Conservation (phyloP, 2,797 vertebrate genomes). For the Novumbra hubbsi region DNA sequence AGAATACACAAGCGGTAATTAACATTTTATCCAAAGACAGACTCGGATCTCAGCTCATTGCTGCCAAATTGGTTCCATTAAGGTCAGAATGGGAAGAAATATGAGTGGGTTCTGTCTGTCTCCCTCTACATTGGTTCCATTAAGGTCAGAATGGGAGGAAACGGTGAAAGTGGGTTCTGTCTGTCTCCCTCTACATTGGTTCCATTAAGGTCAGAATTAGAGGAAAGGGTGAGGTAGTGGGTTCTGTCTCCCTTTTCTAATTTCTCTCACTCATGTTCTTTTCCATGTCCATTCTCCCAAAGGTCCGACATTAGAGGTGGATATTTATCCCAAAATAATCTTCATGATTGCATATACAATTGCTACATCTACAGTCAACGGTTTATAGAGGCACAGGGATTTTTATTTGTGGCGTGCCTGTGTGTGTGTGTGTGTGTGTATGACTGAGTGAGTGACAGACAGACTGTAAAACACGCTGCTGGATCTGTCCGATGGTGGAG, state of each 20-base stretch:
- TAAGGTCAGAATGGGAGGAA: too few species aligned
- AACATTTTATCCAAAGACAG: constrained; percentile 52
- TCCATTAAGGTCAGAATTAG: constrained; percentile 48
- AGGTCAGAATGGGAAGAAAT: constrained; percentile 22
- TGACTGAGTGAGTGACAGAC: constrained; percentile 24
- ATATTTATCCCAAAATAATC: constrained; percentile 50
- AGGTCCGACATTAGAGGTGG: constrained; percentile 30
- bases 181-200: too few species aligned
- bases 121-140: too few species aligned
- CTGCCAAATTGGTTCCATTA: constrained; percentile 65
- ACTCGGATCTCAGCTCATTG: constrained; percentile 60
- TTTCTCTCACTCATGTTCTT: not conserved
- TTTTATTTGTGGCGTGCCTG: not conserved
- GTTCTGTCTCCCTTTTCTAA: not conserved
- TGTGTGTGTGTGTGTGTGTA: constrained; percentile 21
- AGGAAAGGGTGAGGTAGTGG: constrained; percentile 10
- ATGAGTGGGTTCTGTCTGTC: too few species aligned
- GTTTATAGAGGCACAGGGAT: constrained; percentile 1
- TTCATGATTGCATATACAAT: constrained; percentile 42
- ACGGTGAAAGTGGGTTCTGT: too few species aligned
- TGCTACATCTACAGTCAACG: constrained; percentile 21
- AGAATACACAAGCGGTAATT: constrained; percentile 35
- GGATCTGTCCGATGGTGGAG: constrained; percentile 47
- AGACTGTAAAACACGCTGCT: constrained; percentile 44
- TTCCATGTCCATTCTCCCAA: constrained; percentile 15